phyloP scores from a whole-genome alignment of 2,797 vertebrate genomes.

The Champsocephalus gunnari region DNA sequence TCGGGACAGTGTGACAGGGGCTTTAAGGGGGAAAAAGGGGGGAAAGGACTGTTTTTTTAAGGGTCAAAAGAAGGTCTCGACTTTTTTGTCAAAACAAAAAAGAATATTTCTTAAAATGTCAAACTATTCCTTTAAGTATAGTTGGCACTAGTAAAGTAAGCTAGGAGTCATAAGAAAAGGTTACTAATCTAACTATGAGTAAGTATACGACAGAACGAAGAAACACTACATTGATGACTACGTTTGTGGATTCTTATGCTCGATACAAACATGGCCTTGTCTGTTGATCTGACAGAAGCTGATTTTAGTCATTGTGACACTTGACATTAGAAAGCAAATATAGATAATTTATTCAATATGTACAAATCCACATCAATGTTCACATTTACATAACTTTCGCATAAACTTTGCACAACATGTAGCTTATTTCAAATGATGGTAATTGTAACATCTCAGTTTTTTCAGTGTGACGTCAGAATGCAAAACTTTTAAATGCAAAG shows the following conservation, averaged over 20 bases:
- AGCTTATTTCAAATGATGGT: constrained; percentile 61
- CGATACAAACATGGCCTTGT: background rate
- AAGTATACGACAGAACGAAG: constrained; percentile 22
- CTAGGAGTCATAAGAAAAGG: background rate
- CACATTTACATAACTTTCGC: constrained; percentile 5
- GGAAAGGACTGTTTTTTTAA: background rate
- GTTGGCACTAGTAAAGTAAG: background rate
- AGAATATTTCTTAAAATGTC: background rate
- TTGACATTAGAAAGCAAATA: constrained; percentile 1
- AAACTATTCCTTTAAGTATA: background rate
- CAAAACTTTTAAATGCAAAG: background rate
- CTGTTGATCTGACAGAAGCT: background rate
- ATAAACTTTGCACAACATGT: constrained; percentile 18
- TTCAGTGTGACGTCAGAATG: constrained; percentile 23
- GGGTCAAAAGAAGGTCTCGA: background rate
- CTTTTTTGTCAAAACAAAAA: background rate
- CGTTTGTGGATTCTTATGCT: background rate
- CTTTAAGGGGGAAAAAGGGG: background rate
- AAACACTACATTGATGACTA: constrained; percentile 27
- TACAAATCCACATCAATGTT: constrained; percentile 33
- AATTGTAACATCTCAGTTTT: constrained; percentile 19
- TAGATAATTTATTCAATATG: constrained; percentile 49
- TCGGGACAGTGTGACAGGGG: too few species aligned
- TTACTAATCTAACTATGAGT: constrained; percentile 3
- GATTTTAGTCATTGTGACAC: background rate